Base-by-base conservation (phyloP, 2,113 vertebrate species). In the Egretta garzetta region DNA sequence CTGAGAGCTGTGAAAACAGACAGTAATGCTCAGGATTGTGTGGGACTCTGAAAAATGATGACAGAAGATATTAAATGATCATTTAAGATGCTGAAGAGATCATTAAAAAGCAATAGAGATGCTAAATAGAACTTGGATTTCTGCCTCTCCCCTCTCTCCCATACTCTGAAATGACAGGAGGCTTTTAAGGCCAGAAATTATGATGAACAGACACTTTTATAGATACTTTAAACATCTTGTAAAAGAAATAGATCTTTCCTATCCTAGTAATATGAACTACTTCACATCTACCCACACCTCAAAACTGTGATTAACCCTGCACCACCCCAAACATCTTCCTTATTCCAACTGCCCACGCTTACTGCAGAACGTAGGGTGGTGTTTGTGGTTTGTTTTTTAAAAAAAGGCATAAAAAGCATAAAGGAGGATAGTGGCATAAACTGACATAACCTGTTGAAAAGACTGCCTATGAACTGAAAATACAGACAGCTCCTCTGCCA, bases 401-500 rank as follows among this genome's bases (percentile, higher is more conserved):
- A 33, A 53, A 53, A 77, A 59, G 45, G 37, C 8, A 76, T 59
- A 59, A 88, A 79, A 81, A 41, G 23, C 35, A 55, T 70, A 8
- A 39, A 64, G 28, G 64, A 66, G 30, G 33, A 24, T 13, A 45
- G 26, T 74, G 30, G 62, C 45, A 75, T 62, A 83, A 91, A 68
- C 35, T 75, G 74, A 58, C 67, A 80, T 92, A 93, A 96, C 93
- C 92, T 94, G 94, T 94, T 95, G 93, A 96, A 95, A 90, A 95
- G 87, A 37, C 53, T 95, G 88, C 88, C 81, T 98, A 93, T 87
- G 94, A 96, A 80, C 67, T 83, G 91, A 73, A 92, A 95, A 93
- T 37, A 92, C 87, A 80, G 81, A 37, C 66, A 92, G 87, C 93
- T 96, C 63, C 23, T 79, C 62, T 77, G 71, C 98, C 98, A 98